phyloP scores from a whole-genome alignment of 1,140 invertebrate species.

The Mylabris phalerata region DNA sequence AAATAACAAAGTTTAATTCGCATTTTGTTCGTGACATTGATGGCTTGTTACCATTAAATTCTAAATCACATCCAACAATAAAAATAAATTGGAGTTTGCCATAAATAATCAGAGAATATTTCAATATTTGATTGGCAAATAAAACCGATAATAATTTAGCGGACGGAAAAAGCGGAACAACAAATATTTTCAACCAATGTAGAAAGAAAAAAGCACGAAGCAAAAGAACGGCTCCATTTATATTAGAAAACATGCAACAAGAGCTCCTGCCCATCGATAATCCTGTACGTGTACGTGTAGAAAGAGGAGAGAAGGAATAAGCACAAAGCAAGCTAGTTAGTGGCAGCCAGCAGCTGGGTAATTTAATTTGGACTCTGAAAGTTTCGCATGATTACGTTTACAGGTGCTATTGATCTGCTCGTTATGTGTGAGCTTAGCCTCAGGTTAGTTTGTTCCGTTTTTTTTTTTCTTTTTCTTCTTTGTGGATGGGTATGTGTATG shows the following conservation, averaged over 20 bases:
- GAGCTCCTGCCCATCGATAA: neutral
- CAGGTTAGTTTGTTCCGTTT: slow-evolving; percentile 12
- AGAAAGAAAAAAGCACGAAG: neutral
- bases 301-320: neutral
- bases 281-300: neutral
- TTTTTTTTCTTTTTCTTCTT: neutral
- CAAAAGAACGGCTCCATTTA: neutral
- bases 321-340: slow-evolving; percentile 24
- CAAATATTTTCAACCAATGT: too few relatives aligned
- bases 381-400: slow-evolving; percentile 34
- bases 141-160: neutral
- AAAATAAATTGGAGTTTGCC: neutral
- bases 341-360: slow-evolving; percentile 22
- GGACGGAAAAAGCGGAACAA: too few relatives aligned
- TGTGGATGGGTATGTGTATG: too few relatives aligned
- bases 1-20: too few relatives aligned
- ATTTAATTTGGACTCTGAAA: slow-evolving; percentile 31
- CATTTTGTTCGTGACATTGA: neutral
- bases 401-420: slow-evolving; percentile 35
- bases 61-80: neutral
- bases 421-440: slow-evolving; percentile 26
- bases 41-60: neutral
- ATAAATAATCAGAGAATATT: neutral
- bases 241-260: neutral
- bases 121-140: neutral